These are phyloP conservation scores for Calliphora vicina DNA, from an alignment of 1,140 invertebrate species.

Conservation along the genomic window DNA sequence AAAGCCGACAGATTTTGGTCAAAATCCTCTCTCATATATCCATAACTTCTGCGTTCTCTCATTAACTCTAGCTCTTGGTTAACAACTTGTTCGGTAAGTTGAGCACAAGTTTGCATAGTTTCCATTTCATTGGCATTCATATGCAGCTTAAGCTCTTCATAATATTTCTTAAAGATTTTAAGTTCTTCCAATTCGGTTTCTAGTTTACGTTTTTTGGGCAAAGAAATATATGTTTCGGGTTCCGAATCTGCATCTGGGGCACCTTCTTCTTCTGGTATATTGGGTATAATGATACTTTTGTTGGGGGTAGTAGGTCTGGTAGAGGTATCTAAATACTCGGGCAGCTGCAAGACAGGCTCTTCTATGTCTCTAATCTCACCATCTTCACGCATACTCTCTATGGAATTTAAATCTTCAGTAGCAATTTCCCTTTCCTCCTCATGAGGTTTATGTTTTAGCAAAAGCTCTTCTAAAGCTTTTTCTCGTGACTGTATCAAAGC, in stretches of 20 bases:
- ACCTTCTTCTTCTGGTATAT: conserved; percentile 44
- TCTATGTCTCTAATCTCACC: conserved; percentile 44
- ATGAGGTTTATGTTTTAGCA: conserved; percentile 35
- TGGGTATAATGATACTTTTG: conserved; percentile 40
- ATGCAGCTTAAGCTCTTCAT: conserved; percentile 53
- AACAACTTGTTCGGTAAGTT: conserved; percentile 46
- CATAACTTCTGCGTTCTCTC: conserved; percentile 47
- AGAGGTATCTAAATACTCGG: conserved; percentile 44
- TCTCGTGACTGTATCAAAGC: conserved; percentile 69
- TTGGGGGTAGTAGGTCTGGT: conserved; percentile 54
- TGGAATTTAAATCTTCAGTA: conserved; percentile 51
- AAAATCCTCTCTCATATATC: conserved; percentile 52
- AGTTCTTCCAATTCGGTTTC: conserved; percentile 43
- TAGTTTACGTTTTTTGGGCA: not conserved
- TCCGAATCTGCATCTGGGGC: too few relatives aligned
- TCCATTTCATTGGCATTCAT: conserved; percentile 51
- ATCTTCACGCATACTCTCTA: conserved; percentile 54
- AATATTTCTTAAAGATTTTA: conserved; percentile 48
- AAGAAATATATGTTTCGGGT: not conserved
- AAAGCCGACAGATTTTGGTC: conserved; percentile 45
- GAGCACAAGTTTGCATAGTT: conserved; percentile 41
- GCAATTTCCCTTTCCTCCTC: conserved; percentile 40
- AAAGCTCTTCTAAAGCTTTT: conserved; percentile 64
- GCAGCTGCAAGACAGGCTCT: conserved; percentile 15
- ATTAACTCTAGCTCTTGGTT: conserved; percentile 47